A percentile compares a stretch with the other conserved stretches of the same genome.
These are phyloP conservation scores for Galerucella calmariensis DNA, from an alignment of 2,888 invertebrate genomes.

Conservation along the genomic window DNA sequence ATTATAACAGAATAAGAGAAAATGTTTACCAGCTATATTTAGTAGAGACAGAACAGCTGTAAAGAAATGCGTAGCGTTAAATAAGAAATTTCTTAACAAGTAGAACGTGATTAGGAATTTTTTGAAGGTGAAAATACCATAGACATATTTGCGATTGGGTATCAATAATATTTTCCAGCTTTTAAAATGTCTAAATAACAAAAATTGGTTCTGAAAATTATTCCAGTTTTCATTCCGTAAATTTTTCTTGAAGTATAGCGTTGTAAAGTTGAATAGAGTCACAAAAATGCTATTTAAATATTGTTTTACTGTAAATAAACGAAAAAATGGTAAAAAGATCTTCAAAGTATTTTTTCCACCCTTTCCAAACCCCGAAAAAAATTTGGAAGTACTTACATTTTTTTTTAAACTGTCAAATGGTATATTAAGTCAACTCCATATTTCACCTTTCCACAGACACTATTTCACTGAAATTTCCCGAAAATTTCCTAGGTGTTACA, in stretches of 20 bases:
- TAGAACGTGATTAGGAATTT: slow-evolving; percentile 16
- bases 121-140: slow-evolving; percentile 14
- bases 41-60: slow-evolving; percentile 2
- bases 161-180: neutral
- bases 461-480: slow-evolving; percentile 27
- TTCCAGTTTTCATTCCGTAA: neutral
- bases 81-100: slow-evolving; percentile 17
- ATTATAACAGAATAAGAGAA: slow-evolving; percentile 5
- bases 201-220: neutral
- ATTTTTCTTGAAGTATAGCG: neutral
- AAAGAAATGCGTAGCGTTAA: slow-evolving; percentile 1
- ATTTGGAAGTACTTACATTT: slow-evolving; percentile 33
- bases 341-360: neutral
- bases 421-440: slow-evolving; percentile 41
- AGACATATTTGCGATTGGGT: neutral
- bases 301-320: no score
- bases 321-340: no score
- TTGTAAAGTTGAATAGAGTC: no score
- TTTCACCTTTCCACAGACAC: slow-evolving; percentile 40
- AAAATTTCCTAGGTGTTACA: slow-evolving; percentile 19
- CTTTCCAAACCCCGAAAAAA: neutral
- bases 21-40: slow-evolving; percentile 4
- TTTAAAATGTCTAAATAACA: neutral
- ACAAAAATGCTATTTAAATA: no score
- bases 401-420: slow-evolving; percentile 29